Percentiles rank a stretch among this genome's conserved stretches.
Conservation (phyloP, 2,113 vertebrate genomes). For the Dolichallabes microphthalmus region DNA sequence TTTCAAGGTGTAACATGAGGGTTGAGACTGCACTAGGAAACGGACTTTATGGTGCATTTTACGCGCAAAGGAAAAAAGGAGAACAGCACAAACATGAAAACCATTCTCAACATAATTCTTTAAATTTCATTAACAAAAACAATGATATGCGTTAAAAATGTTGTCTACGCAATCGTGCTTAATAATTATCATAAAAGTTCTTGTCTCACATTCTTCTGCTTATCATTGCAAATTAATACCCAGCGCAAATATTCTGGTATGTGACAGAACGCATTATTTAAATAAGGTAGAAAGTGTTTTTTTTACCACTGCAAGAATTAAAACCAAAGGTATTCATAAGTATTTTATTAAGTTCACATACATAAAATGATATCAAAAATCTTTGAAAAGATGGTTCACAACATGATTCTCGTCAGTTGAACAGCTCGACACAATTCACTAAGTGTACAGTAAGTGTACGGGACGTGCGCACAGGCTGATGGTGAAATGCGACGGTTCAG, state of each 20-base stretch:
- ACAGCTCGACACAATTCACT: constrained; percentile 69
- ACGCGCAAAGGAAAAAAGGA: neutral
- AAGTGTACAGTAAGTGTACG: constrained; percentile 65
- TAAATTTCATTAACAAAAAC: neutral
- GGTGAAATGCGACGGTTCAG: constrained; percentile 55
- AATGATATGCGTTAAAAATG: neutral
- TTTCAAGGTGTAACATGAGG: neutral
- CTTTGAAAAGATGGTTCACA: constrained; percentile 62
- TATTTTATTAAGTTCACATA: constrained; percentile 78
- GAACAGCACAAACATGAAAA: too few species aligned
- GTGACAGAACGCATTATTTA: neutral
- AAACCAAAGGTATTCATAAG: constrained; percentile 39
- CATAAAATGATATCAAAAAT: constrained; percentile 80
- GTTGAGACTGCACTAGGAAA: neutral
- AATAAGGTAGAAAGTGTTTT: neutral
- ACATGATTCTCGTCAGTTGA: constrained; percentile 55
- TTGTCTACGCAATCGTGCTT: neutral
- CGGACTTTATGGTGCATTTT: neutral
- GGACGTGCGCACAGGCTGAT: constrained; percentile 59
- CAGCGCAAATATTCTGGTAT: neutral
- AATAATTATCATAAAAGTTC: neutral
- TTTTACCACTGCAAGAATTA: constrained; percentile 33
- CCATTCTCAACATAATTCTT: neutral
- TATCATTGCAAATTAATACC: neutral
- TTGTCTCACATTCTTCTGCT: neutral